Conservation (phyloP, 2,888 invertebrate species). For the Eumerus sabulonum region DNA sequence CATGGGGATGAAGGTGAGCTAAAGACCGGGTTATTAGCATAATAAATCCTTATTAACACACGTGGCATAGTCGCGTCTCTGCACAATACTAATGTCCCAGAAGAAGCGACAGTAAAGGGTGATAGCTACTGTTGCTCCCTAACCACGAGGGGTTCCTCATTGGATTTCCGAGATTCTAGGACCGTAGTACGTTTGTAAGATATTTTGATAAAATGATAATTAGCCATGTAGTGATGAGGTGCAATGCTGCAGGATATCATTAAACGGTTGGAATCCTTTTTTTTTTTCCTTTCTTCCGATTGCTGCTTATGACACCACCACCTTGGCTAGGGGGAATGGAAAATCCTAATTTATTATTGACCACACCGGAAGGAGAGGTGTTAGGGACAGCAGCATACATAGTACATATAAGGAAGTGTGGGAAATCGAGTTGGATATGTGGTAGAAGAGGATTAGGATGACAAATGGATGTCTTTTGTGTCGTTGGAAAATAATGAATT, state of each 20-base stretch:
- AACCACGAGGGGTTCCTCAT: constrained; percentile 39
- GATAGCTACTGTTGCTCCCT: neutral
- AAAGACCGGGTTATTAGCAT: constrained; percentile 66
- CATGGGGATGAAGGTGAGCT: constrained; percentile 32
- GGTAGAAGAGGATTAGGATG: constrained; percentile 22
- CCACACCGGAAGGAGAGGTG: constrained; percentile 38
- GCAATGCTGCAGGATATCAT: constrained; percentile 49
- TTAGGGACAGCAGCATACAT: neutral
- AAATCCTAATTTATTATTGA: constrained; percentile 52
- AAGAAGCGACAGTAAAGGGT: constrained; percentile 45
- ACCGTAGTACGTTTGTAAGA: constrained; percentile 28
- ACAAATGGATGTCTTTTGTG: constrained; percentile 20
- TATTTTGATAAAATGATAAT: constrained; percentile 65
- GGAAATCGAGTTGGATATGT: constrained; percentile 47
- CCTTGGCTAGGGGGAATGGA: constrained; percentile 37
- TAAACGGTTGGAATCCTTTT: constrained; percentile 8
- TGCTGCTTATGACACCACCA: constrained; percentile 27
- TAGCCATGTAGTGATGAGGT: constrained; percentile 64
- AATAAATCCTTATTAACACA: constrained; percentile 68
- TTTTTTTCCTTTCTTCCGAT: constrained; percentile 17
- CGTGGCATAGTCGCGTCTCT: constrained; percentile 13
- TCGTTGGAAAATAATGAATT: too few relatives aligned
- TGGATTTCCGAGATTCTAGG: constrained; percentile 58
- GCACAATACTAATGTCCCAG: constrained; percentile 3
- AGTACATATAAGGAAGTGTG: constrained; percentile 54